Percentiles rank a stretch among this genome's conserved stretches.
phyloP scores from a whole-genome alignment of 2,888 invertebrate species.

The Dichetophora obliterata region DNA sequence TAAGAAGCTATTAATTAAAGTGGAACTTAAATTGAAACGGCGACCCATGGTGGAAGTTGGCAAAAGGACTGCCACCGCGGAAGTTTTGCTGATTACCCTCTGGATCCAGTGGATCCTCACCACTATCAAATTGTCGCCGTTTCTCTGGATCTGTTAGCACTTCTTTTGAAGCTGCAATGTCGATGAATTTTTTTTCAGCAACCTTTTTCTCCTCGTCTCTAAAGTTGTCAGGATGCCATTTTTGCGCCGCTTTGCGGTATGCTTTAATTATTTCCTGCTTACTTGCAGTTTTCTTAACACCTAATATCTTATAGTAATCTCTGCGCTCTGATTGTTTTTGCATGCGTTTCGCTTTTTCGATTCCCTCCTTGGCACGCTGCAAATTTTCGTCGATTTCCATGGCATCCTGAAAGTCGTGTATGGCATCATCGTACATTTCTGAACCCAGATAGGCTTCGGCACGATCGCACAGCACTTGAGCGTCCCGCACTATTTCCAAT shows the following conservation, averaged over 20 bases:
- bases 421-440: conserved; percentile 95
- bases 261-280: conserved; percentile 96
- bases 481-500: conserved; percentile 80
- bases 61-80: conserved; percentile 80
- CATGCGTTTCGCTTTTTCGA: conserved; percentile 88
- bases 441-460: conserved; percentile 91
- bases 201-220: conserved; percentile 89
- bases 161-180: conserved; percentile 99
- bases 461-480: conserved; percentile 86
- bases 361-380: conserved; percentile 88
- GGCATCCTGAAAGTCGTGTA: conserved; percentile 88
- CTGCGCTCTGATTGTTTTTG: conserved; percentile 93
- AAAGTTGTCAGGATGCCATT: conserved; percentile 99
- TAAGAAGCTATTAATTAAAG: conserved; percentile 79
- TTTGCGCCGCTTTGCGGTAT: conserved; percentile 95
- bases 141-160: conserved; percentile 90
- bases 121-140: conserved; percentile 92
- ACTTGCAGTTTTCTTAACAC: conserved; percentile 88
- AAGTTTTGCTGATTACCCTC: conserved; percentile 76
- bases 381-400: conserved; percentile 84
- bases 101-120: conserved; percentile 97
- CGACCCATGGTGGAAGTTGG: conserved; percentile 86
- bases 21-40: conserved; percentile 98
- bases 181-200: conserved; percentile 98
- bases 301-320: conserved; percentile 92